Evolutionary conservation across 2,888 invertebrate genomes (phyloP).

Genomic region (Ischnus inquisitorius): DNA sequence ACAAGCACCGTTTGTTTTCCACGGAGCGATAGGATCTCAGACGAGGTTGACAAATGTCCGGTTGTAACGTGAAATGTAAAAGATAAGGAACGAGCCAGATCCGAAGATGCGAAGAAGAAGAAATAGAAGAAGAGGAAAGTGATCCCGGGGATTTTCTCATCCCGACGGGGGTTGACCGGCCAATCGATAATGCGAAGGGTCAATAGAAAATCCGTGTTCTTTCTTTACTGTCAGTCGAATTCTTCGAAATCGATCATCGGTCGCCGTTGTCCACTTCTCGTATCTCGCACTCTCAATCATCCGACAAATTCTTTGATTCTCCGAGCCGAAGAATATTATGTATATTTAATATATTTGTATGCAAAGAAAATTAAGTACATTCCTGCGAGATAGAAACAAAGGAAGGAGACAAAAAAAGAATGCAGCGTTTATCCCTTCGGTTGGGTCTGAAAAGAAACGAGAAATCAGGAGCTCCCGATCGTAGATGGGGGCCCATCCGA

Average conservation of each 20-base stretch:
- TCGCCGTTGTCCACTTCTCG: constrained; percentile 23
- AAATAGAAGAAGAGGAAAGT: background rate
- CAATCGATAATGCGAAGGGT: constrained; percentile 13
- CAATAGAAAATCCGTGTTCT: constrained; percentile 22
- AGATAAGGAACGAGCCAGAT: constrained; percentile 45
- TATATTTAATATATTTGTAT: constrained; percentile 1
- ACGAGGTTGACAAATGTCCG: constrained; percentile 68
- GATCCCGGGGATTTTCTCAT: background rate
- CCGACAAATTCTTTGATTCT: background rate
- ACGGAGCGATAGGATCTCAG: constrained; percentile 63
- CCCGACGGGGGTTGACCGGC: constrained; percentile 33
- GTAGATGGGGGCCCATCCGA: constrained; percentile 66
- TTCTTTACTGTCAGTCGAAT: background rate
- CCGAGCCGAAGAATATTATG: background rate
- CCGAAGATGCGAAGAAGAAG: constrained; percentile 32
- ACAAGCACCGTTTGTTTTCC: constrained; percentile 56
- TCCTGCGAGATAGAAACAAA: constrained; percentile 9
- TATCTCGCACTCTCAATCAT: constrained; percentile 34
- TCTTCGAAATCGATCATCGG: constrained; percentile 8
- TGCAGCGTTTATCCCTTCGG: constrained; percentile 15
- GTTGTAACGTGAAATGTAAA: constrained; percentile 64
- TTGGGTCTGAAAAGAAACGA: constrained; percentile 50
- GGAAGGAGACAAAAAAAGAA: constrained; percentile 16
- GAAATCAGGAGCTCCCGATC: constrained; percentile 66
- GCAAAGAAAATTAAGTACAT: background rate